These are phyloP conservation scores for Lytechinus variegatus DNA, from an alignment of 35 echinoderm and acorn worm species.

Conservation along the genomic window DNA sequence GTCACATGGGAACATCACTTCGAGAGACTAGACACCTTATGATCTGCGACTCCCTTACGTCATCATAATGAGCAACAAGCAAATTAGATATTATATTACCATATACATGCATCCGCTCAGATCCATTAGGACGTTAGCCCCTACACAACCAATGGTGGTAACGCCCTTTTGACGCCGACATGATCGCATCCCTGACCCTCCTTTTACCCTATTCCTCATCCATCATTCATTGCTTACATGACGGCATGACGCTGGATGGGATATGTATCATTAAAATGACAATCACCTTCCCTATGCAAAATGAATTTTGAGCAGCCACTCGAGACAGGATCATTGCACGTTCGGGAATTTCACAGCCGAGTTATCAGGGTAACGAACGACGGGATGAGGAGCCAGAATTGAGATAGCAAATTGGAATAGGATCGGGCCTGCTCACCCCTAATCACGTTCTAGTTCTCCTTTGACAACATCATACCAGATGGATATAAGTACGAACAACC, in stretches of 20 bases:
- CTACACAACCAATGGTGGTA: neutral
- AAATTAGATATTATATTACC: neutral
- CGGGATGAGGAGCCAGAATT: neutral
- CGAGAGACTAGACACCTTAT: neutral
- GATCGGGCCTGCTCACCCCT: neutral
- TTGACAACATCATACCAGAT: neutral
- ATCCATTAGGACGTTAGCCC: neutral
- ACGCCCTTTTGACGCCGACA: neutral
- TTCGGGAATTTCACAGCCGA: neutral
- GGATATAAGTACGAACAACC: neutral
- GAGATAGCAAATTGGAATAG: neutral
- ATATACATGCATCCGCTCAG: neutral
- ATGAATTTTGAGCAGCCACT: conserved; percentile 2
- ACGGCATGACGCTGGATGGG: neutral
- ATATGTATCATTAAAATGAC: conserved; percentile 14
- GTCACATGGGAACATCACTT: neutral
- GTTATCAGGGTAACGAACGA: neutral
- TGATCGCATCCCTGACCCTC: neutral
- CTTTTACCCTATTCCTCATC: neutral
- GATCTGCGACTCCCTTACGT: neutral
- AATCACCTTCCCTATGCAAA: neutral
- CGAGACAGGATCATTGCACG: neutral
- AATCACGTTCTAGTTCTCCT: neutral
- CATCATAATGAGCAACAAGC: conserved; percentile 3
- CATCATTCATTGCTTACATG: neutral